phyloP scores from a whole-genome alignment of 2,888 invertebrate genomes.

The Drosophila cognata region DNA sequence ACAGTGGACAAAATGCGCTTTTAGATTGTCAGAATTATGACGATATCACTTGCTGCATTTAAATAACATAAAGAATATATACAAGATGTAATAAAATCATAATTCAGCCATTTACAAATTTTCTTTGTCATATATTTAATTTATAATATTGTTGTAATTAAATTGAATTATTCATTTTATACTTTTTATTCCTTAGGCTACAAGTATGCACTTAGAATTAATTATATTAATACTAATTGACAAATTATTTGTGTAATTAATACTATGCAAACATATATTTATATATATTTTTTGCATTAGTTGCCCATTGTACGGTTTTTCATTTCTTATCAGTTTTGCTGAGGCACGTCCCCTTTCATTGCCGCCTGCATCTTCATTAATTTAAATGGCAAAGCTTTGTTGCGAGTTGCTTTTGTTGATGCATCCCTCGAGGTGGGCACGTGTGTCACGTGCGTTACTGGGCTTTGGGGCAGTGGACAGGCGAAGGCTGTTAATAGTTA shows the following conservation, averaged over 20 bases:
- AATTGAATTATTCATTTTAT: not conserved
- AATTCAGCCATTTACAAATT: not conserved
- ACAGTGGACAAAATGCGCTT: conserved; percentile 17
- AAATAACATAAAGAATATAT: not conserved
- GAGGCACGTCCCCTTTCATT: conserved; percentile 1
- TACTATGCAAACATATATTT: not conserved
- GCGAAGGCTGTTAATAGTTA: conserved; percentile 26
- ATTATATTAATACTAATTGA: not conserved
- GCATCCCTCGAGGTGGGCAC: conserved; percentile 32
- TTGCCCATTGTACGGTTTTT: conserved; percentile 32
- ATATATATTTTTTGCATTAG: not conserved
- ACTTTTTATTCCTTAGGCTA: too few relatives aligned
- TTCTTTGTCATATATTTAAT: not conserved
- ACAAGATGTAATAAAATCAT: not conserved
- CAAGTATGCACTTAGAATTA: too few relatives aligned
- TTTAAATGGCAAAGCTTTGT: conserved; percentile 39
- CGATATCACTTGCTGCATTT: not conserved
- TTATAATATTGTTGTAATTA: not conserved
- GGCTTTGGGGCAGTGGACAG: conserved; percentile 7
- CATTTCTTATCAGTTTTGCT: conserved; percentile 30
- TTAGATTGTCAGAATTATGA: not conserved
- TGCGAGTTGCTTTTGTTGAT: conserved; percentile 17
- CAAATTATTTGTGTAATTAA: not conserved
- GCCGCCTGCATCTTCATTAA: conserved; percentile 38
- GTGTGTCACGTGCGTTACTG: conserved; percentile 45